Evolutionary conservation across 92 coral and sea anemone species (phyloP).

Genomic region (Anthopleura xanthogrammica): DNA sequence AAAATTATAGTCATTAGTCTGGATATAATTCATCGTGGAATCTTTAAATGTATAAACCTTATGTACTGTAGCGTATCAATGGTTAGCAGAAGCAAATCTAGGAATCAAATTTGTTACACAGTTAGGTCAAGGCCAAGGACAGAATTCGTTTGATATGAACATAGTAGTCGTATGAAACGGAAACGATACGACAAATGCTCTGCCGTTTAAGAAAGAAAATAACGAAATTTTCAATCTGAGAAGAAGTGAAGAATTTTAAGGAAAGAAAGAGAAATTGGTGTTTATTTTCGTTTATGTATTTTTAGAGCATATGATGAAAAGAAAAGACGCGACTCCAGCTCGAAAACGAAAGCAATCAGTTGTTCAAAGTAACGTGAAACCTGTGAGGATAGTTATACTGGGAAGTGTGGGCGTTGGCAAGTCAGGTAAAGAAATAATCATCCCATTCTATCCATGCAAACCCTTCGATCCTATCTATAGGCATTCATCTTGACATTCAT

Average conservation of each 20-base stretch:
- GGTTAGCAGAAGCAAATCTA: neutral
- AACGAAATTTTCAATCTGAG: too few species aligned
- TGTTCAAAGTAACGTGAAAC: conserved; percentile 2
- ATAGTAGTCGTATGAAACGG: too few species aligned
- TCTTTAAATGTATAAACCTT: neutral
- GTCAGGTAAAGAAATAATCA: conserved; percentile 5
- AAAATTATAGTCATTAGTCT: neutral
- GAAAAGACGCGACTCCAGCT: conserved; percentile 19
- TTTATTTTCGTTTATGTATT: neutral
- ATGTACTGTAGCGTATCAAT: neutral
- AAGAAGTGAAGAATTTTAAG: too few species aligned
- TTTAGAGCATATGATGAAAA: neutral
- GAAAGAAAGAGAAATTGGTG: too few species aligned
- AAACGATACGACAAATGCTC: too few species aligned
- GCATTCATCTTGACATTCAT: too few species aligned
- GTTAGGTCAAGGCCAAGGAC: too few species aligned
- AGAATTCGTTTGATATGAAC: too few species aligned
- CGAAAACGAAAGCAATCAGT: conserved; percentile 8
- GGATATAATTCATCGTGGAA: neutral
- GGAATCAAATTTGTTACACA: too few species aligned
- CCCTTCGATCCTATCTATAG: too few species aligned
- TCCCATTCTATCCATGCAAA: neutral
- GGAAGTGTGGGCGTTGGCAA: conserved; percentile 28
- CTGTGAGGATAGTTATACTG: conserved; percentile 2
- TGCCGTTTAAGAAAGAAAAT: too few species aligned